Evolutionary conservation across 2,797 vertebrate species (phyloP), one percentile per base, ranked within the genome.

Genomic region (Denticeps clupeoides): DNA sequence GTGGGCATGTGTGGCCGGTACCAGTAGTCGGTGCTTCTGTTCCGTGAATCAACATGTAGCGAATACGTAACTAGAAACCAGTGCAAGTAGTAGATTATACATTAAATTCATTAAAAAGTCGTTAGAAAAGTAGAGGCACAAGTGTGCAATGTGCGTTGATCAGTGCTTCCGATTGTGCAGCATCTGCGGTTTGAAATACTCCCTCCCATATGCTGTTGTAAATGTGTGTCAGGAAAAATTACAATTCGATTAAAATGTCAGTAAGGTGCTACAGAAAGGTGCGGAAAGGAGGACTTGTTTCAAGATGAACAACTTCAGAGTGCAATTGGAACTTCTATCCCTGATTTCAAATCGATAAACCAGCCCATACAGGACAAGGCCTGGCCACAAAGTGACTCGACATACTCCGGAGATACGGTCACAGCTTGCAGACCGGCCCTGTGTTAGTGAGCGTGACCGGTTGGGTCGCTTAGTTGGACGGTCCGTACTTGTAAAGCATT

Each of bases 361-460:
- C n/a, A n/a, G n/a, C n/a, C n/a, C n/a, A n/a, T n/a, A n/a, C n/a
- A n/a, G n/a, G n/a, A n/a, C n/a, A n/a, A n/a, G n/a, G n/a, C n/a
- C n/a, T n/a, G n/a, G n/a, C n/a, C n/a, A n/a, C n/a, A n/a, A n/a
- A 58, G 64, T 55, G 58, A 42, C 55, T 27, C 47, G 41, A 51
- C 26, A 55, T 28, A 49, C 41, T 40, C 46, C 58, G 8, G 12
- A 28, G 58, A 43, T 29, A 55, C n/a, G n/a, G n/a, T n/a, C n/a
- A n/a, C n/a, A n/a, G n/a, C n/a, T n/a, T n/a, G n/a, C n/a, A n/a
- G n/a, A n/a, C n/a, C n/a, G n/a, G n/a, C n/a, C n/a, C n/a, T n/a
- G n/a, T n/a, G n/a, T n/a, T n/a, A n/a, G n/a, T n/a, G n/a, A n/a
- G n/a, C n/a, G n/a, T n/a, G n/a, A n/a, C n/a, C n/a, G n/a, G n/a